Conservation (phyloP, 2,797 vertebrate genomes). For the Trachurus trachurus region DNA sequence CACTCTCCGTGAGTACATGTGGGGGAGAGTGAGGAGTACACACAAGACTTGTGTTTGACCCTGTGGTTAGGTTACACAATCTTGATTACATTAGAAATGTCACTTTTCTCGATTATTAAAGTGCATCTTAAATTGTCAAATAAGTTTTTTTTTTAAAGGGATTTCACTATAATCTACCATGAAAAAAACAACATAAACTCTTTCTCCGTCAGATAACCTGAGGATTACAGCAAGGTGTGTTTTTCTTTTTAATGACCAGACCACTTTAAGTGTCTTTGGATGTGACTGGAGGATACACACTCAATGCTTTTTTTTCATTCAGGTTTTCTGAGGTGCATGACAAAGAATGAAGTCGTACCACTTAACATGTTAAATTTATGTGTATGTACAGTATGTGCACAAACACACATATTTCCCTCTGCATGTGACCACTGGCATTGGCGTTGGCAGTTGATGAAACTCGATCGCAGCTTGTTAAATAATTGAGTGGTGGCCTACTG, state of each 20-base stretch:
- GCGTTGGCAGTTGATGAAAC: constrained; percentile 72
- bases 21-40: constrained; percentile 36
- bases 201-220: not conserved
- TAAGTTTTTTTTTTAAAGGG: not conserved
- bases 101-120: not conserved
- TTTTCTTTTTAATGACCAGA: not conserved
- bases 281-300: not conserved
- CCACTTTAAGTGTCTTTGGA: not conserved
- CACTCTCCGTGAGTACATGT: constrained; percentile 42
- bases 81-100: constrained; percentile 19
- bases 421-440: constrained; percentile 44
- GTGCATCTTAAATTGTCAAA: not conserved
- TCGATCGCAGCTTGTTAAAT: constrained; percentile 76
- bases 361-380: constrained; percentile 15
- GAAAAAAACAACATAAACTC: not conserved
- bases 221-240: not conserved
- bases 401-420: constrained; percentile 32
- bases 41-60: constrained; percentile 35
- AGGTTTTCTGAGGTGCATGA: not conserved
- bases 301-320: no score
- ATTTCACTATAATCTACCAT: not conserved
- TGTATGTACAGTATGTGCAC: constrained; percentile 15
- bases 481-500: constrained; percentile 74
- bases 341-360: constrained; percentile 11
- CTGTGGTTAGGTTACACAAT: constrained; percentile 12